These are phyloP conservation scores for Myopa testacea DNA, from an alignment of 2,888 invertebrate species.

Conservation along the genomic window DNA sequence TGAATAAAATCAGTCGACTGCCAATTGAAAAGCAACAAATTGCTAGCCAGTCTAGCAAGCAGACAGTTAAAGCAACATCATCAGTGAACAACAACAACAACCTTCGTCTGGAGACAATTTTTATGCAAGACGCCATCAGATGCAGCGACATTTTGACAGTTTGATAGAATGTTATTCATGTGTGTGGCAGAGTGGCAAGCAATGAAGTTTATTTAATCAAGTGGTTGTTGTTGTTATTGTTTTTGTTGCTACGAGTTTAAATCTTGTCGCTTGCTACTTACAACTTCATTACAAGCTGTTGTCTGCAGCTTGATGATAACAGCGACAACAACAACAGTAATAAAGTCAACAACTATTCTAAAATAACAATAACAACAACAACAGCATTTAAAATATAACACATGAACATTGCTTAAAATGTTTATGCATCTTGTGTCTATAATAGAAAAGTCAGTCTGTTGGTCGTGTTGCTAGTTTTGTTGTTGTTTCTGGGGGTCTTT, in stretches of 20 bases:
- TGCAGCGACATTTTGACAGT: slow-evolving; percentile 43
- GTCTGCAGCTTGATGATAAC: slow-evolving; percentile 5
- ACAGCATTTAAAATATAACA: not conserved
- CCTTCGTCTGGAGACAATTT: slow-evolving; percentile 19
- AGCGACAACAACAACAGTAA: not conserved
- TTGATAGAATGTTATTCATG: slow-evolving; percentile 44
- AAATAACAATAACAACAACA: slow-evolving; percentile 40
- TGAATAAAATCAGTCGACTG: not conserved
- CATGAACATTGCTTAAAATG: not conserved
- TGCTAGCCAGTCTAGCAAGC: slow-evolving; percentile 1
- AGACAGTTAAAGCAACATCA: slow-evolving; percentile 12
- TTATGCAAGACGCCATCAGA: slow-evolving; percentile 33
- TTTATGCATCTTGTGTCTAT: not conserved
- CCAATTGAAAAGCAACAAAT: slow-evolving; percentile 26
- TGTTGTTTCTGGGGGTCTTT: too few relatives aligned
- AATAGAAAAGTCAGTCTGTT: too few relatives aligned
- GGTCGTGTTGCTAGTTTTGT: too few relatives aligned
- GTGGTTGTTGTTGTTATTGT: slow-evolving; percentile 18
- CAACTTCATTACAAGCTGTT: slow-evolving; percentile 39
- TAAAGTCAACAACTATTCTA: not conserved
- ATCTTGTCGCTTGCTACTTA: slow-evolving; percentile 39
- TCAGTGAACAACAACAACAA: not conserved
- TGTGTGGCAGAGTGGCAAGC: slow-evolving; percentile 3
- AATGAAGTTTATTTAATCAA: slow-evolving; percentile 15
- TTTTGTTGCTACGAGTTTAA: slow-evolving; percentile 5